Percentiles rank a stretch among this genome's conserved stretches.
These are phyloP conservation scores for Margaritifera margaritifera DNA, from an alignment of 2,888 invertebrate genomes.

Conservation along the genomic window DNA sequence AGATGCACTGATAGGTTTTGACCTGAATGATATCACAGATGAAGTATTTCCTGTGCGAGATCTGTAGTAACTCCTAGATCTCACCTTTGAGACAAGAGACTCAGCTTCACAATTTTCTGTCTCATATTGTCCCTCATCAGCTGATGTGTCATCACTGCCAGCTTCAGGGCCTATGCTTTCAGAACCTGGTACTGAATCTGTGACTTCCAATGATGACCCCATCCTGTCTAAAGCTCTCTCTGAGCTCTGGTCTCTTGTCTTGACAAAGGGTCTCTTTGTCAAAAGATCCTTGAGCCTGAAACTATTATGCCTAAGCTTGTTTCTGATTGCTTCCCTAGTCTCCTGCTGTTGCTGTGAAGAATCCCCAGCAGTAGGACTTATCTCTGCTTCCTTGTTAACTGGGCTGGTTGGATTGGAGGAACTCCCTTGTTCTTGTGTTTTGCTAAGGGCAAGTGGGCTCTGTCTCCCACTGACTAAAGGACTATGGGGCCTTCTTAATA, in stretches of 20 bases:
- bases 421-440: neutral
- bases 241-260: constrained; percentile 4
- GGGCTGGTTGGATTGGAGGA: constrained; percentile 25
- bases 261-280: constrained; percentile 30
- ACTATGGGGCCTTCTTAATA: constrained; percentile 32
- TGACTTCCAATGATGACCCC: neutral
- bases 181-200: neutral
- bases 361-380: too few species aligned
- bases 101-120: constrained; percentile 3
- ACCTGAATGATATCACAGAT: too few species aligned
- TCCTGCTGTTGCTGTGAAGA: too few species aligned
- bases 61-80: too few species aligned
- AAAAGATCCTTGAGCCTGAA: constrained; percentile 37
- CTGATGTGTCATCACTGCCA: too few species aligned
- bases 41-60: too few species aligned
- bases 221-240: neutral
- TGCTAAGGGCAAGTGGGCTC: too few species aligned
- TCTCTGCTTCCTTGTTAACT: neutral
- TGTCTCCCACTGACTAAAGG: constrained; percentile 8
- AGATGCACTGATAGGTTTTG: too few species aligned
- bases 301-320: constrained; percentile 36
- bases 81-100: too few species aligned
- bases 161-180: too few species aligned
- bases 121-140: constrained; percentile 1
- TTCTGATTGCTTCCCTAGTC: constrained; percentile 26